These are phyloP conservation scores for Ibycter americanus DNA, from an alignment of 2,797 vertebrate genomes.

Conservation along the genomic window DNA sequence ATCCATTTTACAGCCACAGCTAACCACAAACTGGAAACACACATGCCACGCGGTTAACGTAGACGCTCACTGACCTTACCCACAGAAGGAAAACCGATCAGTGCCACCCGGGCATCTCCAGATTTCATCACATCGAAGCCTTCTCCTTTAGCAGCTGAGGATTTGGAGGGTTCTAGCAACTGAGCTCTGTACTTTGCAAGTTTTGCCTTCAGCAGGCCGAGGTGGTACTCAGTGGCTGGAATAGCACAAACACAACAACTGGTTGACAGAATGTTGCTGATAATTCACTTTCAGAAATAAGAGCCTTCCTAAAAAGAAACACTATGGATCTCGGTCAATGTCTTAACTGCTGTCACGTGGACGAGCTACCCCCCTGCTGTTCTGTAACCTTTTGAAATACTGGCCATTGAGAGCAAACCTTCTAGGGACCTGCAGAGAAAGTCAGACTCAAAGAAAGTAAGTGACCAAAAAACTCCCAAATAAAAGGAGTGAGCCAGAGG, in stretches of 20 bases:
- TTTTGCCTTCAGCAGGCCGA: constrained; percentile 96
- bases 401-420: fast-evolving
- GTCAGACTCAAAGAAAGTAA: not conserved
- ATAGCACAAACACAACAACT: not conserved
- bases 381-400: not conserved
- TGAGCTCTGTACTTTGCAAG: constrained; percentile 97
- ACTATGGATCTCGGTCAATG: fast-evolving
- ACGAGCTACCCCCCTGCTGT: fast-evolving
- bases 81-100: constrained; percentile 97
- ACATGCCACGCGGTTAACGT: fast-evolving
- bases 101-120: constrained; percentile 93
- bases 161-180: constrained; percentile 93
- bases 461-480: fast-evolving
- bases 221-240: constrained; percentile 95
- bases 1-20: not conserved
- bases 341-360: too few relatives aligned
- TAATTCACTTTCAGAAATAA: not conserved
- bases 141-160: constrained; percentile 91
- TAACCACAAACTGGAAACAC: not conserved
- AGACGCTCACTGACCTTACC: constrained; percentile 90
- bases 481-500: not conserved
- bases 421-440: not conserved
- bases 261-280: not conserved
- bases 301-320: not conserved
- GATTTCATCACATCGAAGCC: constrained; percentile 99